These are phyloP conservation scores for Myioborus miniatus DNA, from an alignment of 2,797 vertebrate genomes.

Conservation along the genomic window DNA sequence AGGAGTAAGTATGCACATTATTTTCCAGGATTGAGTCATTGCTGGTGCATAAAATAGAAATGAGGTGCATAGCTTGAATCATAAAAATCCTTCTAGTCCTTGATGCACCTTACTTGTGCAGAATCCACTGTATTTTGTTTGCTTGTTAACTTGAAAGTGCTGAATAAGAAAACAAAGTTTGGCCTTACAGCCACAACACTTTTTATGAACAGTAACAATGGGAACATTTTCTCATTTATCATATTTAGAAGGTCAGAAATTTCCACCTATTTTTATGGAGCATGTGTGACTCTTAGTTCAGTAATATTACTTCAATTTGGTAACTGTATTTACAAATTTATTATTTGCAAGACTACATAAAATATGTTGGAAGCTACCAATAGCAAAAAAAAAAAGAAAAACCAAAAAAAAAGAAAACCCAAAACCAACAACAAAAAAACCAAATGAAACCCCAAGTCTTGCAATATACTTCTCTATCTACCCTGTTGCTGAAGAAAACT, in stretches of 20 bases:
- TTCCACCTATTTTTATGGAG: not conserved
- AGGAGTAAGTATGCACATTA: not conserved
- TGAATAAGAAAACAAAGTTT: not conserved
- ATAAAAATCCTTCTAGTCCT: not conserved
- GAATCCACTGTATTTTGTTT: not conserved
- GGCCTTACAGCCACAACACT: not conserved
- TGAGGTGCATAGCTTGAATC: not conserved
- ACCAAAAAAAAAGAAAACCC: not conserved
- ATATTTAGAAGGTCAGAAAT: not conserved
- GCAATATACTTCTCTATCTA: not conserved
- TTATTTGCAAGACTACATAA: not conserved
- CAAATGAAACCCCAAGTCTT: not conserved
- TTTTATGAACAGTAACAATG: not conserved
- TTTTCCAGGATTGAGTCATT: not conserved
- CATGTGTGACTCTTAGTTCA: not conserved
- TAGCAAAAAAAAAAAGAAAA: not conserved
- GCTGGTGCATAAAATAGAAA: not conserved
- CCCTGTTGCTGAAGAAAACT: not conserved
- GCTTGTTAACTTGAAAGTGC: not conserved
- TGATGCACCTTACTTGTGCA: not conserved
- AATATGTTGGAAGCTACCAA: not conserved
- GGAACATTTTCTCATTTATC: not conserved
- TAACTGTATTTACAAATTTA: not conserved
- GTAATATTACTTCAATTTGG: not conserved
- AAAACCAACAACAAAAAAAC: not conserved